A percentile compares a stretch with the other conserved stretches of the same genome.
Evolutionary conservation across 1,140 invertebrate genomes (phyloP).

Genomic region (Sweltsa coloradensis): DNA sequence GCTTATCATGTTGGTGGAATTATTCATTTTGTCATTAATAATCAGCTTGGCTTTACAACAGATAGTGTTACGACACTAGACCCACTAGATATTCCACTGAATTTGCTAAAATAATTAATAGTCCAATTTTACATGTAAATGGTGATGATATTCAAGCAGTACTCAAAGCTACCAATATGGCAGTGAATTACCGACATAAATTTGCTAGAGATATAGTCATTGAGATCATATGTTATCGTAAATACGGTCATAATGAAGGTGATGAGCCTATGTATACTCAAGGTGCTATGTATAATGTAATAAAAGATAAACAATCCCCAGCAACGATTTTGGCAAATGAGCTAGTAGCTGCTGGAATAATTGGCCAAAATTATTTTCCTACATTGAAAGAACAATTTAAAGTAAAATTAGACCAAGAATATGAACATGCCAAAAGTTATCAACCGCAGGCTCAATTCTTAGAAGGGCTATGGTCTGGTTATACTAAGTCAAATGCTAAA

Average conservation of each 20-base stretch:
- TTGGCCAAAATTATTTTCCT: conserved; percentile 1
- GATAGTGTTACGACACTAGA: background rate
- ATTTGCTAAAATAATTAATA: background rate
- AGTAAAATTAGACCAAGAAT: conserved; percentile 5
- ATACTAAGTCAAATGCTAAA: background rate
- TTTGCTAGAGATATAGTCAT: conserved; percentile 49
- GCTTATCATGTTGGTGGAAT: background rate
- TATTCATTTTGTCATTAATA: background rate
- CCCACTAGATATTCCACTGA: background rate
- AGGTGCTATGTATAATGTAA: conserved; percentile 4
- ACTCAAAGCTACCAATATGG: conserved; percentile 38
- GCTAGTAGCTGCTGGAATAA: conserved; percentile 5
- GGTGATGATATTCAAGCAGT: conserved; percentile 18
- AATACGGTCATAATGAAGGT: conserved; percentile 3
- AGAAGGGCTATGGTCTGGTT: background rate
- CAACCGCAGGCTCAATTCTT: too few relatives aligned
- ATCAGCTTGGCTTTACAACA: background rate
- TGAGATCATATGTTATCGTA: conserved; percentile 44
- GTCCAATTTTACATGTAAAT: background rate
- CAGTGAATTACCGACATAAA: conserved; percentile 38
- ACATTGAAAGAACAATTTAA: conserved; percentile 6
- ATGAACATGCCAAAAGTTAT: conserved; percentile 23
- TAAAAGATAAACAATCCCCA: conserved; percentile 1
- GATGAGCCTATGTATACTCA: conserved; percentile 9
- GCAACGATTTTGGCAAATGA: conserved; percentile 7